Conservation (phyloP, 1,140 invertebrate species). For the Maniola jurtina region DNA sequence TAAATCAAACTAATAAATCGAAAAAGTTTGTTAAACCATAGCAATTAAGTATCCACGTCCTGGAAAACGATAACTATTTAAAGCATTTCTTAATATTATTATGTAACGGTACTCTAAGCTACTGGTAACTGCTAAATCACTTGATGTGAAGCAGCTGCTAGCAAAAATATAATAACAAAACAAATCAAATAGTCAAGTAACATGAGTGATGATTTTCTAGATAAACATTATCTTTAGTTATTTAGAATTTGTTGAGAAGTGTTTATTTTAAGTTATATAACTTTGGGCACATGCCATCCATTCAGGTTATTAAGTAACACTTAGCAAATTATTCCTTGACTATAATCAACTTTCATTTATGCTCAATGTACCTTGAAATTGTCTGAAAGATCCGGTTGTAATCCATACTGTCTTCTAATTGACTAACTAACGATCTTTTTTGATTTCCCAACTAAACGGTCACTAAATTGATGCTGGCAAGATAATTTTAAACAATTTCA, state of each 20-base stretch:
- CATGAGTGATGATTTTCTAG: background rate
- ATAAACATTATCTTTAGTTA: background rate
- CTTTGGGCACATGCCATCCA: conserved; percentile 4
- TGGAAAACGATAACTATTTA: no score
- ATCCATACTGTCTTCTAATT: background rate
- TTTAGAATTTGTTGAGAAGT: background rate
- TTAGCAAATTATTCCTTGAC: background rate
- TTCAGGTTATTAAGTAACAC: background rate
- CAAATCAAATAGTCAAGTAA: no score
- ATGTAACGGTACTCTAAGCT: background rate
- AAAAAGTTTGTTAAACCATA: no score
- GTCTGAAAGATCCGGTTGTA: conserved; percentile 11
- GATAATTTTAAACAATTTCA: no score
- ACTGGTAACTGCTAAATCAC: conserved; percentile 14
- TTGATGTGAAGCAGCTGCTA: background rate
- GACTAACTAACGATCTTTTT: background rate
- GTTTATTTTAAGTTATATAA: conserved; percentile 13
- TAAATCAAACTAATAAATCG: no score
- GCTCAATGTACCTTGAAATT: conserved; percentile 8
- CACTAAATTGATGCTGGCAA: background rate
- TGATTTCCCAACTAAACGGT: background rate
- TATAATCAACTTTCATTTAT: conserved; percentile 7
- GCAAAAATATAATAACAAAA: conserved; percentile 14
- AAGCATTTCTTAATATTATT: no score
- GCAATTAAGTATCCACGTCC: no score